These are phyloP conservation scores for Eupithecia subumbrata DNA, from an alignment of 2,888 invertebrate species.

Conservation along the genomic window DNA sequence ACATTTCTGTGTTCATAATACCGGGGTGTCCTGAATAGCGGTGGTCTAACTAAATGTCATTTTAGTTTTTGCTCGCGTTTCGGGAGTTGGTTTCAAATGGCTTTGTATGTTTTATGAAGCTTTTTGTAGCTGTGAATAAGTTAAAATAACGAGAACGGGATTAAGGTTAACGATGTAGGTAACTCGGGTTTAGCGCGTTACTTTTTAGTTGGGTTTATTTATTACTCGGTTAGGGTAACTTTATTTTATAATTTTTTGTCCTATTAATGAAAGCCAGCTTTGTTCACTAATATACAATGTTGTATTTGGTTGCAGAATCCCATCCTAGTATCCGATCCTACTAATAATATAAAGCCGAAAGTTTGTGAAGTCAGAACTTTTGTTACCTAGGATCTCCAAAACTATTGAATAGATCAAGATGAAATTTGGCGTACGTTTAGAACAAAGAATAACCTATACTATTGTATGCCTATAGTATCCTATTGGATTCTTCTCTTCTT, in stretches of 20 bases:
- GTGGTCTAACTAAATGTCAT: conserved; percentile 44
- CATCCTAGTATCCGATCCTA: too few relatives aligned
- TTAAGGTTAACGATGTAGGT: conserved; percentile 21
- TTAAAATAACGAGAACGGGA: conserved; percentile 24
- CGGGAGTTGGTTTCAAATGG: conserved; percentile 19
- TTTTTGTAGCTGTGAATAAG: conserved; percentile 23
- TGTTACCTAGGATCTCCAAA: too few relatives aligned
- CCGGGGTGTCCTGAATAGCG: conserved; percentile 31
- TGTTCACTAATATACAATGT: too few relatives aligned
- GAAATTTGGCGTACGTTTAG: too few relatives aligned
- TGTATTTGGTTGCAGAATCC: too few relatives aligned
- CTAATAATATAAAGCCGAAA: too few relatives aligned
- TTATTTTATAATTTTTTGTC: neutral
- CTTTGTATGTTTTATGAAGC: conserved; percentile 27
- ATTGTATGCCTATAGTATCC: too few relatives aligned
- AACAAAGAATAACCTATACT: too few relatives aligned
- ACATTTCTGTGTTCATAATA: conserved; percentile 4
- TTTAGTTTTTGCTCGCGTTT: conserved; percentile 26
- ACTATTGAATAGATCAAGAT: too few relatives aligned
- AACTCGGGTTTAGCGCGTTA: neutral
- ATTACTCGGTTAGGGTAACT: neutral
- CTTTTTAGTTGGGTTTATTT: neutral
- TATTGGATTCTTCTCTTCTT: too few relatives aligned
- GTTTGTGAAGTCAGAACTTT: too few relatives aligned
- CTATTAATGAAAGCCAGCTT: too few relatives aligned